Conservation (phyloP, 2,113 vertebrate genomes). For the Equus quagga region DNA sequence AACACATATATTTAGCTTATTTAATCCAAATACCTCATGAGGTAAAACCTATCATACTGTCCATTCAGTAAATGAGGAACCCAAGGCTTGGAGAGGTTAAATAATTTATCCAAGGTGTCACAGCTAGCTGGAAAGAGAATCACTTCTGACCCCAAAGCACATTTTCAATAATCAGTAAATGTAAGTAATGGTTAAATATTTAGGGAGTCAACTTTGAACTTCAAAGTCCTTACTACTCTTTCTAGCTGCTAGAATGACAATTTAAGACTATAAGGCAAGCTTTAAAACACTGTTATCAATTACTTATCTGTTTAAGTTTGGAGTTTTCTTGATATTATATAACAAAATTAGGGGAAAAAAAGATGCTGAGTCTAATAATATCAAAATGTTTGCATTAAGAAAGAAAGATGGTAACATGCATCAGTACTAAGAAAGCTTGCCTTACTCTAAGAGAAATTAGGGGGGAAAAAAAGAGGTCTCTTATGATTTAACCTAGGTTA, state of each 20-base stretch:
- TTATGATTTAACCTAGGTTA: conserved; percentile 18
- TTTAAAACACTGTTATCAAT: not conserved
- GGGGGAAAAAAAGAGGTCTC: not conserved
- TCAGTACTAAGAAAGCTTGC: not conserved
- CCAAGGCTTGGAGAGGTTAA: not conserved
- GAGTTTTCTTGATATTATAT: not conserved
- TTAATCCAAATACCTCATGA: conserved; percentile 11
- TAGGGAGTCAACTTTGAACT: not conserved
- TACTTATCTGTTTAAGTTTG: not conserved
- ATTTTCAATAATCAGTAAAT: conserved; percentile 42
- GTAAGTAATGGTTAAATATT: not conserved
- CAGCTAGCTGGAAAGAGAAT: not conserved
- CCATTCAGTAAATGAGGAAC: not conserved
- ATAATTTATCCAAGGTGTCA: not conserved
- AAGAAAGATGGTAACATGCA: not conserved
- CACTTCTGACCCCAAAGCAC: not conserved
- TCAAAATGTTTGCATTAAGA: not conserved
- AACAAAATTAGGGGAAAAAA: not conserved
- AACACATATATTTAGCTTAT: conserved; percentile 11
- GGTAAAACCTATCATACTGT: not conserved
- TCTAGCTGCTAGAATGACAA: not conserved
- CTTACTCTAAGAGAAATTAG: not conserved
- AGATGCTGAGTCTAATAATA: not conserved
- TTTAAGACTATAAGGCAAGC: not conserved
- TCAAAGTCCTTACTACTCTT: not conserved